Base-by-base conservation (phyloP, 2,113 vertebrate genomes). In the Carassius gibelio region DNA sequence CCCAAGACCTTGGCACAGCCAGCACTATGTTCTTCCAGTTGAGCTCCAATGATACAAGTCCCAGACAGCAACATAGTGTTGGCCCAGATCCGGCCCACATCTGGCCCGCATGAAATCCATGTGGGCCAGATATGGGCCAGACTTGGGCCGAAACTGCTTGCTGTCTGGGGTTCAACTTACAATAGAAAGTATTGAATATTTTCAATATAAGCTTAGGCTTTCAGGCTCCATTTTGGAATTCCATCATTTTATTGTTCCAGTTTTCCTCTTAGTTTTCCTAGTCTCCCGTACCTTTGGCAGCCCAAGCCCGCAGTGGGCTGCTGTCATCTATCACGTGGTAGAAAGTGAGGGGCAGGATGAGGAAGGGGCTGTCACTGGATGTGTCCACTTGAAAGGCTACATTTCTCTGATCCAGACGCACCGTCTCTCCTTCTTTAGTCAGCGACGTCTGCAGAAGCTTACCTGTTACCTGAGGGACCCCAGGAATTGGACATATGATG, bases 331-430 rank as follows among this genome's bases (percentile, higher is more conserved):
- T 95, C 91, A 97, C 92, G 1, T 99, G 98, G 94, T 98, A 98
- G 95, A 98, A 99, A 64, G 97, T 99, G 61, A 99, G 95, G 1
- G 98, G 98, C 0, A 99, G 93, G 89, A 99, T 98, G 92, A 99
- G 96, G 92, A 99, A 99, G 86, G 98, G 98, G 91, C 98, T 99
- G 91, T 99, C 97, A 0, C 94, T 98, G 36, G 97, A 96, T 0
- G 96, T 99, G 93, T 99, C 98, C 89, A 99, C 97, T 84, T 97
- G 96, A 93, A 99, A 99, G 59, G 96, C 92, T 85, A 99, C 98
- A 0, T 99, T 99, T 88, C 96, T 93, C 92, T 99, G 98, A 92
- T 97, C 97, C 90, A 99, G 94, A 0, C 95, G 94, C 19, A 99
- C 93, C 42, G 95, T 97, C 93, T 98, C 98, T 0, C 97, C 97